phyloP scores from a whole-genome alignment of 2,888 invertebrate genomes.

The Spisula solida region DNA sequence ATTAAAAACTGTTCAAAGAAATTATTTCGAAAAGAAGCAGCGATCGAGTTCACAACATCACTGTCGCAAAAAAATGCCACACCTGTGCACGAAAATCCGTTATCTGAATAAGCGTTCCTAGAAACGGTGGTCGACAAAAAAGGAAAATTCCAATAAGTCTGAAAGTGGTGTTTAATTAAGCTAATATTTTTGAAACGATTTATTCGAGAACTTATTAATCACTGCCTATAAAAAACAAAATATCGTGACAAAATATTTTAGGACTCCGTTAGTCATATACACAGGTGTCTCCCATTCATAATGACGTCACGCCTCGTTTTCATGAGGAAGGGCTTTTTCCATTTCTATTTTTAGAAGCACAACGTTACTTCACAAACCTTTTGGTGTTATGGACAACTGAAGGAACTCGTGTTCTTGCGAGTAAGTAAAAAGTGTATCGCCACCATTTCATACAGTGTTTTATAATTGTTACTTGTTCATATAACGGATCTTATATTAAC shows the following conservation, averaged over 20 bases:
- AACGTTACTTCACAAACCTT: conserved; percentile 24
- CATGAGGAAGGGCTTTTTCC: conserved; percentile 43
- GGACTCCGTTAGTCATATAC: conserved; percentile 50
- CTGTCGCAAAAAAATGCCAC: neutral
- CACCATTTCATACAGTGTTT: neutral
- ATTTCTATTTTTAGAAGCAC: conserved; percentile 50
- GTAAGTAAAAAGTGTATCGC: neutral
- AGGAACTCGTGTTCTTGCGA: neutral
- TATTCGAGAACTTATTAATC: neutral
- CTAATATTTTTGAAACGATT: neutral
- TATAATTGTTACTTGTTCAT: neutral
- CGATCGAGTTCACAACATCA: conserved; percentile 11
- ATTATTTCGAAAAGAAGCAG: neutral
- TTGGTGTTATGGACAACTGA: neutral
- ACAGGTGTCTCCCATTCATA: conserved; percentile 47
- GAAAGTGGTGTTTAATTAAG: neutral
- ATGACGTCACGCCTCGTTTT: conserved; percentile 60
- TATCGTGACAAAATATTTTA: conserved; percentile 52
- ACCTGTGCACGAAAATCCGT: conserved; percentile 2
- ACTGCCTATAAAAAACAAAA: neutral
- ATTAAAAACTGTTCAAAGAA: neutral
- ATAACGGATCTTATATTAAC: neutral
- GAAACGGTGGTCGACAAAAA: neutral
- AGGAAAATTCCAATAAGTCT: neutral
- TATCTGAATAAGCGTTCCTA: neutral